Evolutionary conservation across 2,797 vertebrate genomes (phyloP).

Genomic region (Anniella stebbinsi): DNA sequence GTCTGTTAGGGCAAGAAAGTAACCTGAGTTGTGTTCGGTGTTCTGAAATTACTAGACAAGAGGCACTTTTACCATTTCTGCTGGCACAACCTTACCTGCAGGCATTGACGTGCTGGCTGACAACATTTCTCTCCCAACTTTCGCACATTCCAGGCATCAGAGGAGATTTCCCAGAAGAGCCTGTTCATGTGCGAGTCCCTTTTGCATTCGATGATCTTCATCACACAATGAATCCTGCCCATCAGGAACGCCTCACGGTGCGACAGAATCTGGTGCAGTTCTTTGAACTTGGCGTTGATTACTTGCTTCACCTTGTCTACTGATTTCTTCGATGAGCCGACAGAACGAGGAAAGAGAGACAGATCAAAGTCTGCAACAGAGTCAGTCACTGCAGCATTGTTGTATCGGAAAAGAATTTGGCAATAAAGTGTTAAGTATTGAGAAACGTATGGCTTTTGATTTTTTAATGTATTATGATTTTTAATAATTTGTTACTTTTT

Average conservation of each 20-base stretch:
- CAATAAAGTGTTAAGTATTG: no score
- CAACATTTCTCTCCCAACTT: not conserved
- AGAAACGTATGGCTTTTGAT: no score
- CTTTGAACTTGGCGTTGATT: not conserved
- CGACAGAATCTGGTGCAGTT: not conserved
- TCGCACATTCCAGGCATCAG: not conserved
- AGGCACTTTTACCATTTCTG: not conserved
- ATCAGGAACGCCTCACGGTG: not conserved
- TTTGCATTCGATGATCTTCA: not conserved
- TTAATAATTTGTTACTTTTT: no score
- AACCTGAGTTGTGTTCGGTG: no score
- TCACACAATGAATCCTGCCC: not conserved
- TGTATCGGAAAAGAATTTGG: no score
- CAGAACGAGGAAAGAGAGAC: not conserved
- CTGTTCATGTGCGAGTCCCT: not conserved
- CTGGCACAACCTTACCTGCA: not conserved
- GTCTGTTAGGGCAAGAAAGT: no score
- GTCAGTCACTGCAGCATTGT: no score
- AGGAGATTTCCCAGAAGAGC: not conserved
- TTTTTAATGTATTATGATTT: no score
- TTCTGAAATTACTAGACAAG: no score
- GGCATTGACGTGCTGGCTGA: not conserved
- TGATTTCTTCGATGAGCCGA: not conserved
- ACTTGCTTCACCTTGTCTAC: not conserved
- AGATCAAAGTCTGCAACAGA: not conserved